Evolutionary conservation across 2,797 vertebrate species (phyloP).

Genomic region (Muscicapa striata): DNA sequence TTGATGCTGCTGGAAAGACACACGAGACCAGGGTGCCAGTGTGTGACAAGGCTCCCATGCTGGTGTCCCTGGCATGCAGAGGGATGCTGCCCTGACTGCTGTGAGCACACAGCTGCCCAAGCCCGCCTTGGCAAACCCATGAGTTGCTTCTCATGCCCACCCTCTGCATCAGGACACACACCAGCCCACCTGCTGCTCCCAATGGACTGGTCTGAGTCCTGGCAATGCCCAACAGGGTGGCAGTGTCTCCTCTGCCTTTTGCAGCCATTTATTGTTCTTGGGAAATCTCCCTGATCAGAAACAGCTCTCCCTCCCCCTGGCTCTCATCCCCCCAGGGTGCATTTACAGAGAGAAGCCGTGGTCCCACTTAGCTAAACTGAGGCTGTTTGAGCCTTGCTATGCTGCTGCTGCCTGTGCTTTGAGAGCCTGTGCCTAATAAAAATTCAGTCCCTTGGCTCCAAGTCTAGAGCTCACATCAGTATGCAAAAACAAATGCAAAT

Average conservation of each 20-base stretch:
- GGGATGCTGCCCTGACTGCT: not conserved
- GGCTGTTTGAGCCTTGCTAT: not conserved
- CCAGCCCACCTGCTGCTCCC: not conserved
- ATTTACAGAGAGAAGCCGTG: not conserved
- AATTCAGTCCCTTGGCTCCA: not conserved
- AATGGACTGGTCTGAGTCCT: accelerated
- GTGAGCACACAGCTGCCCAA: not conserved
- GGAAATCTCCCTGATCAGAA: not conserved
- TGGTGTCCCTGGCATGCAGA: not conserved
- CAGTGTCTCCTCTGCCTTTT: not conserved
- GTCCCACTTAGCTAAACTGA: not conserved
- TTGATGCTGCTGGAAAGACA: not conserved
- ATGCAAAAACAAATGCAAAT: not conserved
- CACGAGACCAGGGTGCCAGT: accelerated
- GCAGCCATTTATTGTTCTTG: not conserved
- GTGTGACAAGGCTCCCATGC: accelerated
- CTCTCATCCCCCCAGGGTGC: not conserved
- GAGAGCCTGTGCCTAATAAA: not conserved
- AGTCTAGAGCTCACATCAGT: not conserved
- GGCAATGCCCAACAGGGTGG: accelerated
- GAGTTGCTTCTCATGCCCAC: accelerated
- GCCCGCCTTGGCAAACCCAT: accelerated
- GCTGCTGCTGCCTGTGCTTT: accelerated
- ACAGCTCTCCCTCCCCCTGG: not conserved
- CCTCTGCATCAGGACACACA: accelerated